These are phyloP conservation scores for Paragorgia papillata DNA, from an alignment of 92 coral and sea anemone genomes.

Conservation along the genomic window DNA sequence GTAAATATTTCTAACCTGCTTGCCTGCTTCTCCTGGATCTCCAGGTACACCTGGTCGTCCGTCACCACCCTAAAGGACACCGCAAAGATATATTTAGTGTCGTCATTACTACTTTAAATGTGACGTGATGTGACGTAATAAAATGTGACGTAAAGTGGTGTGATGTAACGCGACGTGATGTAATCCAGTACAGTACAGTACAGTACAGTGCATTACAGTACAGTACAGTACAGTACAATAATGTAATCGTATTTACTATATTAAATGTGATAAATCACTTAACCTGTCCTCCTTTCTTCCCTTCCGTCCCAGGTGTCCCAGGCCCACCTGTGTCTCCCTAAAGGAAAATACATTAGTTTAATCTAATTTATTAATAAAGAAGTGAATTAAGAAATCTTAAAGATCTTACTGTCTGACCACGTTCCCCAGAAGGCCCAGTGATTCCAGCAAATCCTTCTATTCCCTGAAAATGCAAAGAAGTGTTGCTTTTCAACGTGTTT, in stretches of 20 bases:
- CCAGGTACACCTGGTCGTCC: constrained; percentile 88
- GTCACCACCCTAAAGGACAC: constrained; percentile 65
- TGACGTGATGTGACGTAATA: too few relatives aligned
- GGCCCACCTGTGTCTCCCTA: constrained; percentile 19
- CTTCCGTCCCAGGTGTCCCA: constrained; percentile 13
- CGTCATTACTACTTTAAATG: too few relatives aligned
- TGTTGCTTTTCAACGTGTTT: not conserved
- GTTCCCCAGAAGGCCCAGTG: constrained; percentile 6
- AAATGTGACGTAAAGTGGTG: too few relatives aligned
- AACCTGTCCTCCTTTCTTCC: constrained; percentile 31
- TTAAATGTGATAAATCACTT: not conserved
- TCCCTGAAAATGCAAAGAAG: not conserved
- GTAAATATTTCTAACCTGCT: constrained; percentile 62
- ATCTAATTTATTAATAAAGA: not conserved
- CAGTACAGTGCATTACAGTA: too few relatives aligned
- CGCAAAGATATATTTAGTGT: not conserved
- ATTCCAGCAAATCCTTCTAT: constrained; percentile 7
- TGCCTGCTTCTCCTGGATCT: constrained; percentile 76
- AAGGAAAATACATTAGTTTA: not conserved
- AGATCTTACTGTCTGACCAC: constrained; percentile 11
- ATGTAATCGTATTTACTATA: too few relatives aligned
- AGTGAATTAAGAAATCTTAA: not conserved
- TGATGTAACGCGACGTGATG: too few relatives aligned
- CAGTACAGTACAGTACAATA: too few relatives aligned
- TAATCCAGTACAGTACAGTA: too few relatives aligned